Conservation (phyloP, 2,797 vertebrate genomes). For the Acrossocheilus wenchowensis region DNA sequence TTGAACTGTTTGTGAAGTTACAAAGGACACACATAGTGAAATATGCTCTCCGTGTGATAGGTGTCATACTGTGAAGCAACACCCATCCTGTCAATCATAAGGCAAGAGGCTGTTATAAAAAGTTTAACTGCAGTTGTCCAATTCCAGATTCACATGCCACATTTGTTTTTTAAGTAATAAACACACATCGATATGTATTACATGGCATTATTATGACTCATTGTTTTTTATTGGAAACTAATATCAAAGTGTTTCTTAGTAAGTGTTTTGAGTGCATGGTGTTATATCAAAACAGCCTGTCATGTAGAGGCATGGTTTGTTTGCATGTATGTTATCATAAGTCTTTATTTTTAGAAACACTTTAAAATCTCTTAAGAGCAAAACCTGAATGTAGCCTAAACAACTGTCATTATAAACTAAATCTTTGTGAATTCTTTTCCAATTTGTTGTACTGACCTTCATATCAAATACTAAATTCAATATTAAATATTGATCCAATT, state of each 20-base stretch:
- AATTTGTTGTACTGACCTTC: not conserved
- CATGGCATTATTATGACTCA: not conserved
- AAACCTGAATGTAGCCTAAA: not conserved
- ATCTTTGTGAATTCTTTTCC: not conserved
- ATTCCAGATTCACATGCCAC: not conserved
- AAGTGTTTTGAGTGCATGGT: not conserved
- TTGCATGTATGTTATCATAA: not conserved
- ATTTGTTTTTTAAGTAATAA: not conserved
- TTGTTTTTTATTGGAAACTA: constrained; percentile 15
- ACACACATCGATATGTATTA: not conserved
- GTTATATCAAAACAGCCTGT: not conserved
- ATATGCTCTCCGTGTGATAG: not conserved
- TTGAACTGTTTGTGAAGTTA: constrained; percentile 30
- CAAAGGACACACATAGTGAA: not conserved
- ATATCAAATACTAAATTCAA: not conserved
- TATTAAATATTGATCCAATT: not conserved
- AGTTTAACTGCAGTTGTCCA: not conserved
- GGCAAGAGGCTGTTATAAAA: not conserved
- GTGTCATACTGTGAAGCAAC: constrained; percentile 10
- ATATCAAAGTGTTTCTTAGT: not conserved
- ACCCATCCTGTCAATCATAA: not conserved
- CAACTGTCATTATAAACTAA: not conserved
- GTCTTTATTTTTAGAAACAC: not conserved
- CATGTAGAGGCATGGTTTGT: not conserved
- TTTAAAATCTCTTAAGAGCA: not conserved